These are phyloP conservation scores for Danio jaintianensis DNA, from an alignment of 2,797 vertebrate species.

Conservation along the genomic window DNA sequence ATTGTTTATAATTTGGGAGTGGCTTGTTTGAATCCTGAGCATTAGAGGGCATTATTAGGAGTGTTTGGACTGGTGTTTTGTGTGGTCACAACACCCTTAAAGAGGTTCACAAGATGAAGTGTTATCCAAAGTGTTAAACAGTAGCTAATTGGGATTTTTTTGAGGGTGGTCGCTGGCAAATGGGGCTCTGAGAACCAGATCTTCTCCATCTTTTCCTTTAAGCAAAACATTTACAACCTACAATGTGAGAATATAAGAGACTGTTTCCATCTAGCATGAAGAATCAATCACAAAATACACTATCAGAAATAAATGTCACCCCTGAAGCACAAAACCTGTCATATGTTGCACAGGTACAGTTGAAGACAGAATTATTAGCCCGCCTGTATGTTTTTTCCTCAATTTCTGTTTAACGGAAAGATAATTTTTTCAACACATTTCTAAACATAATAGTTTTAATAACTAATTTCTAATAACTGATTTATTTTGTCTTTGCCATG, in stretches of 20 bases:
- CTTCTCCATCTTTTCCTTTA: not conserved
- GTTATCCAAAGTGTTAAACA: slow-evolving; percentile 37
- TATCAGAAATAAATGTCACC: not conserved
- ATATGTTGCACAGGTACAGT: too few relatives aligned
- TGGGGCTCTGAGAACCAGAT: slow-evolving; percentile 61
- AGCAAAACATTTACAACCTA: not conserved
- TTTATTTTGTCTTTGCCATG: too few relatives aligned
- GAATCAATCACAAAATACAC: too few relatives aligned
- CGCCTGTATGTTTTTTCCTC: too few relatives aligned
- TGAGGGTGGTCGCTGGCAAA: slow-evolving; percentile 65
- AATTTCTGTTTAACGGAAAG: too few relatives aligned
- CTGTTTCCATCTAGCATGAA: too few relatives aligned
- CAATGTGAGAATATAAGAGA: too few relatives aligned
- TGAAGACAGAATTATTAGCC: too few relatives aligned
- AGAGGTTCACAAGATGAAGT: slow-evolving; percentile 22
- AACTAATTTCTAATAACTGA: too few relatives aligned
- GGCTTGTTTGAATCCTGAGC: slow-evolving; percentile 1
- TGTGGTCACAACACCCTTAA: slow-evolving; percentile 48
- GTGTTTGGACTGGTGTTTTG: not conserved
- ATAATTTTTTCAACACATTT: too few relatives aligned
- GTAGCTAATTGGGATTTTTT: slow-evolving; percentile 43
- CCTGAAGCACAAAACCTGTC: too few relatives aligned
- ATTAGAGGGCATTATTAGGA: slow-evolving; percentile 19
- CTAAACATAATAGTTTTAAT: too few relatives aligned
- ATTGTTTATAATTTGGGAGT: not conserved